Evolutionary conservation across 2,888 invertebrate species (phyloP).

Genomic region (Fabriciana adippe): DNA sequence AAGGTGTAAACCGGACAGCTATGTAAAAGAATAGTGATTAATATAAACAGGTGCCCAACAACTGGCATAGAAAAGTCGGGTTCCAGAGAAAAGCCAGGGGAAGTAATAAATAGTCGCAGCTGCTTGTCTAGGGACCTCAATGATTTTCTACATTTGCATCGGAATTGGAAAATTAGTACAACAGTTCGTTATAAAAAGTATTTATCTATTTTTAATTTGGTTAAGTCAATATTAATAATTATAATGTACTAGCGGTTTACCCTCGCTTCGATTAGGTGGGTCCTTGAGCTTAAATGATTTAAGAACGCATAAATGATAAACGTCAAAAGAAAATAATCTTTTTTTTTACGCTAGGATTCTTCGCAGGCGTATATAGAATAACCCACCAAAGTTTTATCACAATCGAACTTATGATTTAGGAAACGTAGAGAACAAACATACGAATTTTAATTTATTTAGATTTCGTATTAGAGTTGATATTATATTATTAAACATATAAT

Average conservation of each 20-base stretch:
- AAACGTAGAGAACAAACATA: too few species aligned
- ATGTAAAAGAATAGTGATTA: constrained; percentile 70
- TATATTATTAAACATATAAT: background rate
- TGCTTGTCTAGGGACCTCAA: constrained; percentile 47
- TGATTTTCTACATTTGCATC: constrained; percentile 64
- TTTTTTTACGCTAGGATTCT: too few species aligned
- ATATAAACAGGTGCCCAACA: constrained; percentile 70
- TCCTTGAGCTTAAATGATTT: too few species aligned
- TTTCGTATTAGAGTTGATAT: background rate
- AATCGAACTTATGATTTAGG: too few species aligned
- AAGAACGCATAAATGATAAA: too few species aligned
- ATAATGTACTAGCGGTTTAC: too few species aligned
- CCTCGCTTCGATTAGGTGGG: constrained; percentile 16
- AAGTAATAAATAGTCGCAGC: constrained; percentile 76
- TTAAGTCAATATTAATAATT: too few species aligned
- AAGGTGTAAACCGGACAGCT: constrained; percentile 54
- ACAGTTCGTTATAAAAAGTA: background rate
- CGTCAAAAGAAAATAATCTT: too few species aligned
- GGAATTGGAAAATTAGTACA: constrained; percentile 39
- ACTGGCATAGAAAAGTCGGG: constrained; percentile 56
- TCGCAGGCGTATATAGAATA: too few species aligned
- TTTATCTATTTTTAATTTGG: too few species aligned
- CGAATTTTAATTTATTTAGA: too few species aligned
- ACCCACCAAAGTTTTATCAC: too few species aligned
- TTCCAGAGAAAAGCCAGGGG: constrained; percentile 61